Evolutionary conservation across 1,140 invertebrate species (phyloP), one percentile per base, ranked within the genome.

Genomic region (Laupala kohalensis): DNA sequence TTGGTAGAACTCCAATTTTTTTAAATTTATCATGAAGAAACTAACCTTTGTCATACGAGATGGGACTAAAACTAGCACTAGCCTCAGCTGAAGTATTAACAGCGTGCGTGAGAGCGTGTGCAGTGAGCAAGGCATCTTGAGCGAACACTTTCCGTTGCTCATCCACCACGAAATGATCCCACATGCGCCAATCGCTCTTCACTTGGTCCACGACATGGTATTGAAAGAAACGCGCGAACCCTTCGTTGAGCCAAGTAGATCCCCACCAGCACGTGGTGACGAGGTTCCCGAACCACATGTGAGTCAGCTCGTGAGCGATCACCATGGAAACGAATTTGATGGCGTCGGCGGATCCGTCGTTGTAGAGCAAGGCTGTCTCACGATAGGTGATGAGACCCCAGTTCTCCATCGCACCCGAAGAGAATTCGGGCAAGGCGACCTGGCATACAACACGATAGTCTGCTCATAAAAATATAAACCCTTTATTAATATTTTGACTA

Each of bases 31-130:
- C n/a, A n/a, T n/a, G n/a, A n/a, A n/a, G n/a, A n/a, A n/a, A 76
- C 80, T 81, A 78, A 87, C 86, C 82, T 82, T 93, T 93, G 19
- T 81, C 79, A 74, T 93, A 93, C 15, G 88, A 90, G 30, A 91
- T 91, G 2, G 78, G 78, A 77, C 90, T 88, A 78, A 91, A 92
- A 62, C 88, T 85, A 67, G 82, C 79, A n/a, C 78, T 79, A 30
- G 92, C 86, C 78, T 89, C 83, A 25, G 79, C 77, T 30, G 83
- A 83, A 74, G 67, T 78, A 0, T 0, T 76, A 76, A 80, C 77
- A 15, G 76, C 70, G 28, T 78, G 76, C 65, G 77, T 82, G 74
- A 82, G 78, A 0, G 80, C 71, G 27, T 78, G 76, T 9, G 77
- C 69, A 24, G 69, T 69, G 5, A 27, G 6, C 1, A 70, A 72